Percentiles rank a stretch among this genome's conserved stretches.
These are phyloP conservation scores for Actenoides lindsayi DNA, from an alignment of 2,113 vertebrate genomes.

Conservation along the genomic window DNA sequence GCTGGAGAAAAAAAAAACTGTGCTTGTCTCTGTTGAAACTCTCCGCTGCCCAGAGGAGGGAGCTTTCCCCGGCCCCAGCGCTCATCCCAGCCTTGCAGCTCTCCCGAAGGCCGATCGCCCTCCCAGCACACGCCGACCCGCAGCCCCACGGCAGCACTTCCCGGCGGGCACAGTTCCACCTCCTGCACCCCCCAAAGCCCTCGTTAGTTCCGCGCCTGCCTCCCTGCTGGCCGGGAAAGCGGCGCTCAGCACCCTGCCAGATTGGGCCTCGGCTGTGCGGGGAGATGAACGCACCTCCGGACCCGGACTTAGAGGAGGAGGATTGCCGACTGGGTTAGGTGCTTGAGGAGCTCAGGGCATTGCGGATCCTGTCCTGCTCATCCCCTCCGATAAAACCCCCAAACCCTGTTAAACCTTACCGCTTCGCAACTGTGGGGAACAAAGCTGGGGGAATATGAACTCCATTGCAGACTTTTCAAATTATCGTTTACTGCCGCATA, in stretches of 20 bases:
- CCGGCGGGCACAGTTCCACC: not conserved
- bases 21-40: not conserved
- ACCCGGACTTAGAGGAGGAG: not conserved
- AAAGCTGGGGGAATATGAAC: not conserved
- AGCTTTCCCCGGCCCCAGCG: not conserved
- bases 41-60: accelerated
- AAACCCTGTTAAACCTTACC: not conserved
- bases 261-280: not conserved
- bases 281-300: accelerated
- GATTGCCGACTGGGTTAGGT: not conserved
- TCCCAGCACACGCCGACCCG: not conserved
- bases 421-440: not conserved
- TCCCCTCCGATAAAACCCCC: not conserved
- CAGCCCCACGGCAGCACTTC: not conserved
- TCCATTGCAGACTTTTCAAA: not conserved
- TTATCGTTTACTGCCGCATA: conserved; percentile 22
- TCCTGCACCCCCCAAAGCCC: not conserved
- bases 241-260: not conserved
- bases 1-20: too few relatives aligned
- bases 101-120: accelerated
- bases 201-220: not conserved
- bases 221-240: too few relatives aligned
- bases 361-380: not conserved
- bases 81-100: not conserved
- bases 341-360: not conserved